Conservation (phyloP, 1,140 invertebrate genomes). For the Spodoptera frugiperda region DNA sequence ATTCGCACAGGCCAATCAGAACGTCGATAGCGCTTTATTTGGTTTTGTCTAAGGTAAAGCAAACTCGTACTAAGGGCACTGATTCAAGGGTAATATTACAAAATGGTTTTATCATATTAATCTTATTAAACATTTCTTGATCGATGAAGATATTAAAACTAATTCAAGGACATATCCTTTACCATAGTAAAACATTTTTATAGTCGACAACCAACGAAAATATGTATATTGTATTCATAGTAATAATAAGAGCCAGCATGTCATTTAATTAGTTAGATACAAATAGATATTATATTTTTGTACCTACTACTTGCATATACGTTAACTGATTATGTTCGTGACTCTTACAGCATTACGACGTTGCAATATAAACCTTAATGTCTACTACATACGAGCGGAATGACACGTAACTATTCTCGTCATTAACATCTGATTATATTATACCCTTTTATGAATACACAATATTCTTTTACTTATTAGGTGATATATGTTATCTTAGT, state of each 20-base stretch:
- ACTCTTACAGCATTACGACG: not conserved
- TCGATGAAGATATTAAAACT: too few relatives aligned
- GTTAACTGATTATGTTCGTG: not conserved
- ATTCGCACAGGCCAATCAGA: too few relatives aligned
- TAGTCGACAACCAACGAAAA: too few relatives aligned
- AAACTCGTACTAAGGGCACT: too few relatives aligned
- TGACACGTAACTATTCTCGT: constrained; percentile 14
- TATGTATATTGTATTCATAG: too few relatives aligned
- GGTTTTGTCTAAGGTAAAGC: too few relatives aligned
- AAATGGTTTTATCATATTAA: too few relatives aligned
- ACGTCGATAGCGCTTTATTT: too few relatives aligned
- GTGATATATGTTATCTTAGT: constrained; percentile 43
- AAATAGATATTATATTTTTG: constrained; percentile 19
- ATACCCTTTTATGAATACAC: constrained; percentile 27
- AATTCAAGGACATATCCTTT: too few relatives aligned
- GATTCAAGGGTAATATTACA: too few relatives aligned
- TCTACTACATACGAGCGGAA: constrained; percentile 4
- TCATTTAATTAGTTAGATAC: constrained; percentile 3
- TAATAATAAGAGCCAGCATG: constrained; percentile 1
- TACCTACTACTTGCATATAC: not conserved
- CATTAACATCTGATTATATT: constrained; percentile 36
- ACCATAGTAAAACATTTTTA: too few relatives aligned
- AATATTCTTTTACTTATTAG: constrained; percentile 43
- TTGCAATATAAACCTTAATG: not conserved
- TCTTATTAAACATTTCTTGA: too few relatives aligned